Conservation (phyloP, 2,113 vertebrate genomes). For the Indicator indicator region DNA sequence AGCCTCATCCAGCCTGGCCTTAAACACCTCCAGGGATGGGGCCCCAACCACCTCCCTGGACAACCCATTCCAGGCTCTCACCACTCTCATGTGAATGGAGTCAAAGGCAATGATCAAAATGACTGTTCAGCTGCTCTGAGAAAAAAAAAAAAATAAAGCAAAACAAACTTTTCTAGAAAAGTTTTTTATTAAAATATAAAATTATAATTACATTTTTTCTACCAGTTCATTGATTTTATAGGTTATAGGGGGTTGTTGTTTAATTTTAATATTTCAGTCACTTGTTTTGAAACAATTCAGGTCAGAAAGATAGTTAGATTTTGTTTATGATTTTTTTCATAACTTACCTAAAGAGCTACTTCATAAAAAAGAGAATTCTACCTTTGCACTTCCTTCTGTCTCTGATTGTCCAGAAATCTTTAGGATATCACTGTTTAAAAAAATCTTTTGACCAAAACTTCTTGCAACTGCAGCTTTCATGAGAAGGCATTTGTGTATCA, state of each 20-base stretch:
- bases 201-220: not conserved
- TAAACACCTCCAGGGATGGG: no score
- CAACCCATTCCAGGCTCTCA: no score
- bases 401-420: not conserved
- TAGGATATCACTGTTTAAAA: not conserved
- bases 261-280: not conserved
- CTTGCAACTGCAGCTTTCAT: not conserved
- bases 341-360: not conserved
- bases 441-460: not conserved
- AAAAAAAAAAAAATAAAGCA: not conserved
- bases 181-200: not conserved
- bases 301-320: not conserved
- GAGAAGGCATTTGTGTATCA: not conserved
- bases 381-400: not conserved
- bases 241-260: accelerated
- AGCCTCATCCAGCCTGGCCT: no score
- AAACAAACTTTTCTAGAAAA: not conserved
- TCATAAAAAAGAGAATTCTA: not conserved
- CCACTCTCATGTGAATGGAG: not conserved
- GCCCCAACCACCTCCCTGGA: no score
- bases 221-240: not conserved
- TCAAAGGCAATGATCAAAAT: not conserved
- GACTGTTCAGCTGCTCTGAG: not conserved
- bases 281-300: not conserved
- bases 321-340: not conserved